Percentiles rank a stretch among this genome's conserved stretches.
phyloP scores from a whole-genome alignment of 2,888 invertebrate species.

The Odontothrips loti region DNA sequence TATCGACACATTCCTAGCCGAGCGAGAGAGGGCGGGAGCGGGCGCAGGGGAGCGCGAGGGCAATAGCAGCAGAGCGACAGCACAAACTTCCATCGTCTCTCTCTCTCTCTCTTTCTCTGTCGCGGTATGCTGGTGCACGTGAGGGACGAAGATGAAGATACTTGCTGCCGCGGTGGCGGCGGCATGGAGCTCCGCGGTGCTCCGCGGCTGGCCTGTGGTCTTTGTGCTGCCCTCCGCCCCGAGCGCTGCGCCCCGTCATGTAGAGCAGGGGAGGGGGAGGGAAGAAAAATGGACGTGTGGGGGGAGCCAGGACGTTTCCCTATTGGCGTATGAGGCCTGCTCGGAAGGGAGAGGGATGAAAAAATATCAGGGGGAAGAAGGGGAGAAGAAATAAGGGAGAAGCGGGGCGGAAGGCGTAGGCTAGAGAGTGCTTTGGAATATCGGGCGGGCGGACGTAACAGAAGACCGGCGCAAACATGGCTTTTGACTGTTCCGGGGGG shows the following conservation, averaged over 20 bases:
- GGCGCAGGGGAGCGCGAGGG: no score
- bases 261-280: background rate
- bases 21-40: background rate
- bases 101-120: no score
- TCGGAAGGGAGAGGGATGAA: background rate
- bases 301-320: background rate
- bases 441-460: background rate
- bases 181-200: no score
- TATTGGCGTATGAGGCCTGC: background rate
- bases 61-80: no score
- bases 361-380: background rate
- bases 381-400: slow-evolving; percentile 9
- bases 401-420: background rate
- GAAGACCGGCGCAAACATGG: slow-evolving; percentile 6
- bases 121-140: no score
- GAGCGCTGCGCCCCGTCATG: no score
- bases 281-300: background rate
- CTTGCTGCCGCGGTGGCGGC: no score
- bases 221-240: no score
- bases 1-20: slow-evolving; percentile 8
- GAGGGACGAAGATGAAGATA: no score
- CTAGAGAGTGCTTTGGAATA: background rate
- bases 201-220: no score
- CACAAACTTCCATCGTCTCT: no score
- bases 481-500: background rate